Percentiles rank a stretch among this genome's conserved stretches.
phyloP scores from a whole-genome alignment of 2,888 invertebrate genomes.

The Meiosimyza platycephala region DNA sequence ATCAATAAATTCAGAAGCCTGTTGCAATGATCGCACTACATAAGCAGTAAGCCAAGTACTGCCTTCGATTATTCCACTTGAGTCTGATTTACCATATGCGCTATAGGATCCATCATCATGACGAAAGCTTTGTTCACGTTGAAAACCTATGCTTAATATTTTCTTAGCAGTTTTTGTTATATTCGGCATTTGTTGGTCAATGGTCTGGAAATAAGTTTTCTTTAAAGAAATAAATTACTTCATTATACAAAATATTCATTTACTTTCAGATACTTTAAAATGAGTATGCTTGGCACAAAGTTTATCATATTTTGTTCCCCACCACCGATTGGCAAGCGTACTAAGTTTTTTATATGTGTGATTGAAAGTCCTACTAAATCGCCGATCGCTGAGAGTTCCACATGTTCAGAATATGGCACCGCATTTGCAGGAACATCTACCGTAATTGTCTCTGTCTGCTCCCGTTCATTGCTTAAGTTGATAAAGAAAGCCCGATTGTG shows the following conservation, averaged over 20 bases:
- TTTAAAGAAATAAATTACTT: too few species aligned
- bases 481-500: constrained; percentile 67
- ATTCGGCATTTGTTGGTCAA: constrained; percentile 74
- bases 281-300: constrained; percentile 74
- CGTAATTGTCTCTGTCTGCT: constrained; percentile 52
- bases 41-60: too few species aligned
- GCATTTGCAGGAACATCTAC: constrained; percentile 68
- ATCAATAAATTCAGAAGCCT: too few species aligned
- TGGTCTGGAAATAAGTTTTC: constrained; percentile 64
- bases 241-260: constrained; percentile 58
- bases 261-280: constrained; percentile 72
- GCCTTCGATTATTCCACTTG: too few species aligned
- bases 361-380: constrained; percentile 68
- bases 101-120: constrained; percentile 81
- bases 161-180: constrained; percentile 71
- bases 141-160: constrained; percentile 72
- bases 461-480: too few species aligned
- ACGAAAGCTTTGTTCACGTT: constrained; percentile 77
- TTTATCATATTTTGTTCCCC: constrained; percentile 79
- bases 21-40: too few species aligned
- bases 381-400: constrained; percentile 70
- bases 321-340: constrained; percentile 75
- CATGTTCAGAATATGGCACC: constrained; percentile 71
- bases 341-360: constrained; percentile 66
- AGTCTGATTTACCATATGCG: constrained; percentile 67